Base-by-base conservation (phyloP, 2,113 vertebrate genomes). In the Podarcis cretensis region DNA sequence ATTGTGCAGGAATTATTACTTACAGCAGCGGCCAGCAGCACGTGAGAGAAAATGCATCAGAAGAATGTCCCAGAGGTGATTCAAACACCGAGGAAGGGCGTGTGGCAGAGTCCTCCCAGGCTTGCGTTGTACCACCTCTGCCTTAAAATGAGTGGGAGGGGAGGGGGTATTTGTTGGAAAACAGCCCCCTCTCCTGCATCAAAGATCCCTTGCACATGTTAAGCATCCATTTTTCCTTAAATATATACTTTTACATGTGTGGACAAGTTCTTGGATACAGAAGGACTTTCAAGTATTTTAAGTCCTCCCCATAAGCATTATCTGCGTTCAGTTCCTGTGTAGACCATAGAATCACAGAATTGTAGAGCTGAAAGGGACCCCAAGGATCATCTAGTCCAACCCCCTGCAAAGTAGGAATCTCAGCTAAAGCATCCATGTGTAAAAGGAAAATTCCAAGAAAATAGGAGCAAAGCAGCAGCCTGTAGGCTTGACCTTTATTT, bases 1-100 rank as follows among this genome's bases (percentile, higher is more conserved):
- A 32, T 48, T 57, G 68, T 83, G 37, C 63, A 48, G 63, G 65
- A 79, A 86, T 86, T 83, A 78, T 69, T 68, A 35, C 81, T 83
- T 37, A 35, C 13, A 88, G 77, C 43, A 57, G 81, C 81, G 57
- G 35, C 20, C 63, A 40, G 69, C 54, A n/a, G 79, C 40, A 43
- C 21, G 32, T 27, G 14, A 48, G 40, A 68, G 21, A 13, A 32
- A 66, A 43, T 1, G 10, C 18, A 7, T 18, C 7, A 6, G 27
- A 30, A 40, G 65, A 8, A n/a, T 32, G 78, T 35, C 12, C 4
- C 13, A 57, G 65, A 79, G 65, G 40, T 23, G 69, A 69, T 54
- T 80, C 68, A 63, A 81, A 14, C 25, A 73, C 57, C 14, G 35
- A 43, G 6, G 54, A 75, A 43, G 71, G 23, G 35, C 1, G 13